These are phyloP conservation scores for Microcebus lehilahytsara DNA, from an alignment of 2,113 vertebrate species.

Conservation along the genomic window DNA sequence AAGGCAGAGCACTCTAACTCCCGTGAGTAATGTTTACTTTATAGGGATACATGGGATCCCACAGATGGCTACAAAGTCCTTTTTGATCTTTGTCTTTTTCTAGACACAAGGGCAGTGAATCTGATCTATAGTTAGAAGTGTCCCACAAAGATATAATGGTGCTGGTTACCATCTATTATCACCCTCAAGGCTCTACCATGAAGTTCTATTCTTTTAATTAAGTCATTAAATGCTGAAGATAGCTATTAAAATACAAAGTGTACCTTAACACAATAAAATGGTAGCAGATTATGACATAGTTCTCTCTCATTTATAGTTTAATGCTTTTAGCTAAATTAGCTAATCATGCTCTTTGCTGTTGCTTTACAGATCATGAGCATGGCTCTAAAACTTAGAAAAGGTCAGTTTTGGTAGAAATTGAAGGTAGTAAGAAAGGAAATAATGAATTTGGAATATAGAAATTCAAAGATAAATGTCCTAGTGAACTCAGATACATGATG, in stretches of 20 bases:
- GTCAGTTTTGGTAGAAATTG: not conserved
- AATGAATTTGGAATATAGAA: constrained; percentile 8
- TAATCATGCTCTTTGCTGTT: not conserved
- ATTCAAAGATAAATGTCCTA: not conserved
- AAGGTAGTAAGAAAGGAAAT: not conserved
- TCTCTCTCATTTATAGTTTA: not conserved
- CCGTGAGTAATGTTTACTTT: not conserved
- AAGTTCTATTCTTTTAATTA: not conserved
- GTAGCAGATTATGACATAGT: not conserved
- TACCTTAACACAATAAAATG: not conserved
- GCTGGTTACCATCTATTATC: too few species aligned
- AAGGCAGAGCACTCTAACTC: not conserved
- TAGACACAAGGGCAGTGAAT: not conserved
- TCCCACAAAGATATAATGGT: not conserved
- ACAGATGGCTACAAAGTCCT: not conserved
- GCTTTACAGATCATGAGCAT: not conserved
- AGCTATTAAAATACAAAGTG: not conserved
- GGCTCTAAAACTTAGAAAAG: constrained; percentile 32
- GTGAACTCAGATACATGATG: not conserved
- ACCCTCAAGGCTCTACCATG: not conserved
- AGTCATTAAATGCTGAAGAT: not conserved
- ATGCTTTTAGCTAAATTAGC: constrained; percentile 9
- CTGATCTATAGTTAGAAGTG: not conserved
- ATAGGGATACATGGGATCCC: not conserved
- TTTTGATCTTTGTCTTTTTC: not conserved